phyloP scores from a whole-genome alignment of 2,113 vertebrate genomes.

The Microcebus tavaratra region DNA sequence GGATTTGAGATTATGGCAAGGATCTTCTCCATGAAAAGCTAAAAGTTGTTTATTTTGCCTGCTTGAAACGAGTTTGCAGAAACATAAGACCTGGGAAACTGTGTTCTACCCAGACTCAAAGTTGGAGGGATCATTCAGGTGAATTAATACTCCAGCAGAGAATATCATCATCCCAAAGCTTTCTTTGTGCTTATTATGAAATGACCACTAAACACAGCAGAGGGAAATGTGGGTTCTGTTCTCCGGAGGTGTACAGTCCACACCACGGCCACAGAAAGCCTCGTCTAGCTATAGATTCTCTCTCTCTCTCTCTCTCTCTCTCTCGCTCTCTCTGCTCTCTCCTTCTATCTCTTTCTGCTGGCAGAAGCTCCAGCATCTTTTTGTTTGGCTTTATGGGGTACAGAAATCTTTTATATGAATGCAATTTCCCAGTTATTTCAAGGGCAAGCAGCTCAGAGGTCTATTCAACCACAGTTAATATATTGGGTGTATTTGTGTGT shows the following conservation, averaged over 20 bases:
- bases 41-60: background rate
- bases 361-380: background rate
- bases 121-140: background rate
- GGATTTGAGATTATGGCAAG: background rate
- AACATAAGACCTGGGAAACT: background rate
- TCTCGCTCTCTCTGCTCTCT: background rate
- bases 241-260: no score
- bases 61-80: background rate
- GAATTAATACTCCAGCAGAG: background rate
- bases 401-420: background rate
- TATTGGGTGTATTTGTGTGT: background rate
- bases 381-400: background rate
- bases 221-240: background rate
- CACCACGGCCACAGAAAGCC: background rate
- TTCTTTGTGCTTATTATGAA: background rate
- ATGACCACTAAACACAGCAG: background rate
- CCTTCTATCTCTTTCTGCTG: background rate
- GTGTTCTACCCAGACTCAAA: background rate
- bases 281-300: background rate
- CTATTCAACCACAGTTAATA: background rate
- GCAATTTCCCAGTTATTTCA: background rate
- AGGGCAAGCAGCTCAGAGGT: background rate
- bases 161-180: background rate
- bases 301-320: background rate
- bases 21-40: background rate